Percentiles rank a stretch among this genome's conserved stretches.
These are phyloP conservation scores for Bursaphelenchus mucronatus DNA, from an alignment of 1,140 invertebrate species.

Conservation along the genomic window DNA sequence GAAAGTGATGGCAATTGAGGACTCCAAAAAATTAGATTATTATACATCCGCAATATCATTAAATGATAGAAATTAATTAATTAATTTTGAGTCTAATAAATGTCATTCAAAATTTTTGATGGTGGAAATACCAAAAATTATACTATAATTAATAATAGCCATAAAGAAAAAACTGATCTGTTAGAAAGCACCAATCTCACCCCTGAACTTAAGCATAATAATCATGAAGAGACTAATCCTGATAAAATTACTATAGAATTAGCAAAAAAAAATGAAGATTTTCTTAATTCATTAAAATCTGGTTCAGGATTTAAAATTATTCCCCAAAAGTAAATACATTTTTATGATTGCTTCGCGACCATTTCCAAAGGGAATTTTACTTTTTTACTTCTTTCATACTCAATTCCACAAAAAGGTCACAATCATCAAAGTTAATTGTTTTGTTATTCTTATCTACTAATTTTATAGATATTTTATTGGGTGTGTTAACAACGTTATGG, in stretches of 20 bases:
- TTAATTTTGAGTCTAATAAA: conserved; percentile 30
- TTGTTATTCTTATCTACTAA: conserved; percentile 29
- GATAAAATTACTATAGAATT: conserved; percentile 21
- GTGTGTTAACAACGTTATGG: conserved; percentile 26
- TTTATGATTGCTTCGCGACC: too few species aligned
- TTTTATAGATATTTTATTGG: conserved; percentile 32
- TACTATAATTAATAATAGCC: conserved; percentile 26
- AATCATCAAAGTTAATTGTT: conserved; percentile 20
- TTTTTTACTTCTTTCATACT: conserved; percentile 27
- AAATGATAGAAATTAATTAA: conserved; percentile 34
- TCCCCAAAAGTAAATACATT: too few species aligned
- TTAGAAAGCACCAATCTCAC: conserved; percentile 9
- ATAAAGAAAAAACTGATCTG: conserved; percentile 28
- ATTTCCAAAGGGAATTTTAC: conserved; percentile 11
- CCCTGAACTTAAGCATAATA: not conserved
- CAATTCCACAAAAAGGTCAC: conserved; percentile 29
- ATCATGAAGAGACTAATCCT: conserved; percentile 19
- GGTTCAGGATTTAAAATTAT: too few species aligned
- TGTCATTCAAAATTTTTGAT: conserved; percentile 26
- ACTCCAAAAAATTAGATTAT: conserved; percentile 62
- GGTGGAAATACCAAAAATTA: conserved; percentile 39
- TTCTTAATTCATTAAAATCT: conserved; percentile 27
- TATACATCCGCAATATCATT: conserved; percentile 29
- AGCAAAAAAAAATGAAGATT: conserved; percentile 30
- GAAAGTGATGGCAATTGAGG: conserved; percentile 64